Conservation (phyloP, 2,797 vertebrate species). For the Sciurus carolinensis region DNA sequence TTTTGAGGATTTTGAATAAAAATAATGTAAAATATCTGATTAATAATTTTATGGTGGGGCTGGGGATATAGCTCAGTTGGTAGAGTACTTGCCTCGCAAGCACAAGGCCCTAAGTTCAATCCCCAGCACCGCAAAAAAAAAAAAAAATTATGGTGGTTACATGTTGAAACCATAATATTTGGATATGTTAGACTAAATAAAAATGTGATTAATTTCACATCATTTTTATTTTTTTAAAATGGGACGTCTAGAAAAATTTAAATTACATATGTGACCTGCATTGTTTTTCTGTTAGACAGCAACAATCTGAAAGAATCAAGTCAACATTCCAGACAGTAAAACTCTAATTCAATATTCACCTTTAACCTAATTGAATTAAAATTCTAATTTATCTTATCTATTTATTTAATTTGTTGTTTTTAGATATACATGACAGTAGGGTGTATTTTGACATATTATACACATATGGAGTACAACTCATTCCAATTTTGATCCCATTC, state of each 20-base stretch:
- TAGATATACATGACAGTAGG: no score
- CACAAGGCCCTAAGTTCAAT: no score
- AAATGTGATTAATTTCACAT: slow-evolving; percentile 18
- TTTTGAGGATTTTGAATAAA: not conserved
- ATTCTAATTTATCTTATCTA: not conserved
- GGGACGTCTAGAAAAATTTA: not conserved
- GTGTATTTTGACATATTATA: no score
- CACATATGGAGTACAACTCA: no score
- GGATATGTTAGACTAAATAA: not conserved
- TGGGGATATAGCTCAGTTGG: no score
- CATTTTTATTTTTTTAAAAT: not conserved
- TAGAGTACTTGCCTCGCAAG: no score
- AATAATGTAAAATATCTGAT: not conserved
- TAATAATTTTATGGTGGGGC: not conserved
- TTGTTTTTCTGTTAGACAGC: slow-evolving; percentile 16
- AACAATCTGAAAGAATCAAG: not conserved
- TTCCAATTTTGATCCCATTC: no score
- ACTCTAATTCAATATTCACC: slow-evolving; percentile 5
- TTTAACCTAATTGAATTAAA: not conserved
- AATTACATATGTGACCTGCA: not conserved
- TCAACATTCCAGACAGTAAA: not conserved
- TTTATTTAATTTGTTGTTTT: no score
- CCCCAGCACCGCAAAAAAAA: no score
- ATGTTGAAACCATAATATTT: not conserved
- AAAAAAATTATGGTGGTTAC: not conserved